Conservation (phyloP, 2,797 vertebrate species). For the Falco biarmicus region DNA sequence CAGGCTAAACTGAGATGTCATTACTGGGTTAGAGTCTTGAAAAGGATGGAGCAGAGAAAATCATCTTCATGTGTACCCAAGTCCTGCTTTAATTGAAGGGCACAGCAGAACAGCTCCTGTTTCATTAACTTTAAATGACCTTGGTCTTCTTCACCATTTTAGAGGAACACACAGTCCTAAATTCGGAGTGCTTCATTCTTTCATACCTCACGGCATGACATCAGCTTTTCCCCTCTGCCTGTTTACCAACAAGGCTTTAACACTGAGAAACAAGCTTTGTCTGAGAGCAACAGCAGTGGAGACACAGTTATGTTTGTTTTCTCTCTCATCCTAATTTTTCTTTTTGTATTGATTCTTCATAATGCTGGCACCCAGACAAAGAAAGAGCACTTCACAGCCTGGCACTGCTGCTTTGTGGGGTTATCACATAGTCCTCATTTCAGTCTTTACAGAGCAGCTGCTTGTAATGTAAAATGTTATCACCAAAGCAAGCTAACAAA, state of each 20-base stretch:
- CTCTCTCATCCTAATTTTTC: background rate
- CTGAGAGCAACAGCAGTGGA: background rate
- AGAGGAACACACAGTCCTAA: background rate
- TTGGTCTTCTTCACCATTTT: background rate
- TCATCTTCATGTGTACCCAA: background rate
- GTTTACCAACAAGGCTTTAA: background rate
- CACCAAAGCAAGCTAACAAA: background rate
- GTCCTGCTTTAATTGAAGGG: background rate
- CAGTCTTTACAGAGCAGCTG: slow-evolving; percentile 9
- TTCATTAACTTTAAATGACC: background rate
- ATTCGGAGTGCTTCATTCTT: background rate
- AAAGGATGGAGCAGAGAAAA: background rate
- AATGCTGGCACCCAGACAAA: background rate
- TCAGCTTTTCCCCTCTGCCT: background rate
- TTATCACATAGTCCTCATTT: background rate
- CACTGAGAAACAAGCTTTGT: background rate
- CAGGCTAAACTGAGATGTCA: background rate
- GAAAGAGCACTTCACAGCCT: background rate
- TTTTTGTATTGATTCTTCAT: slow-evolving; percentile 3
- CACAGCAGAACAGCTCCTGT: background rate
- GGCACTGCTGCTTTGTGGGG: background rate
- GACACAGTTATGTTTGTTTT: background rate
- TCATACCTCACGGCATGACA: background rate
- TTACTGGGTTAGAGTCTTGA: background rate
- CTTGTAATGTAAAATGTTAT: slow-evolving; percentile 2